Evolutionary conservation across 2,113 vertebrate genomes (phyloP), one percentile per base, ranked within the genome.

Genomic region (Emberiza fucata): DNA sequence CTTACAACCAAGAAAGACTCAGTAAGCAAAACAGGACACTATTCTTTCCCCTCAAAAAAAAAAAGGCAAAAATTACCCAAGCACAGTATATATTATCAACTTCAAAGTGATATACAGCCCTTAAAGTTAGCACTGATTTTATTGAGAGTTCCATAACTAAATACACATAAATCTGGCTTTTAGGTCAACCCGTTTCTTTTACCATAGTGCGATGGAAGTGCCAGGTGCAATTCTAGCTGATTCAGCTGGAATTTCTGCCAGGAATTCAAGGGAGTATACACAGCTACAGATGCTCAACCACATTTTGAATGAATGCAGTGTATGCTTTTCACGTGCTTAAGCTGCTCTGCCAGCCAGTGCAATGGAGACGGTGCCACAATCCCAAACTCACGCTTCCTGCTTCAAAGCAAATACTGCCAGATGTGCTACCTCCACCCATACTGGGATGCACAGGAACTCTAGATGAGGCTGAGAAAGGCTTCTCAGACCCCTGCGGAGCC

Each of bases 181-280:
- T 80, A 93, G 95, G 87, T 92, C 92, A 93, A 64, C 28, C 42
- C 14, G 1, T 92, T 95, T 78, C 48, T 92, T 92, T 93, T 90
- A 93, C 93, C 90, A 84, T 48, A 90, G 82, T 22, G 1, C 28
- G 1, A 77, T 90, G 82, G 79, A 92, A 96, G 33, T 81, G 86
- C 93, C 95, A 95, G 95, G 94, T 95, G 96, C 86, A 90, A 60
- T 72, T 96, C 77, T 86, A 94, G 94, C 93, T 95, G 95, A 96
- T 75, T 97, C 94, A 96, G 95, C 93, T 88, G 70, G 90, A 96
- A 96, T 81, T 93, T 86, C 80, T 81, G 94, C 92, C 94, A 95
- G 90, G 92, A 97, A 93, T 96, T 94, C 82, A 69, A 90, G 88
- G 93, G 68, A 96, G 88, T 84, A 51, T 71, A 71, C 61, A 64